Evolutionary conservation across 1,140 invertebrate genomes (phyloP).

Genomic region (Wiebesia pumilae): DNA sequence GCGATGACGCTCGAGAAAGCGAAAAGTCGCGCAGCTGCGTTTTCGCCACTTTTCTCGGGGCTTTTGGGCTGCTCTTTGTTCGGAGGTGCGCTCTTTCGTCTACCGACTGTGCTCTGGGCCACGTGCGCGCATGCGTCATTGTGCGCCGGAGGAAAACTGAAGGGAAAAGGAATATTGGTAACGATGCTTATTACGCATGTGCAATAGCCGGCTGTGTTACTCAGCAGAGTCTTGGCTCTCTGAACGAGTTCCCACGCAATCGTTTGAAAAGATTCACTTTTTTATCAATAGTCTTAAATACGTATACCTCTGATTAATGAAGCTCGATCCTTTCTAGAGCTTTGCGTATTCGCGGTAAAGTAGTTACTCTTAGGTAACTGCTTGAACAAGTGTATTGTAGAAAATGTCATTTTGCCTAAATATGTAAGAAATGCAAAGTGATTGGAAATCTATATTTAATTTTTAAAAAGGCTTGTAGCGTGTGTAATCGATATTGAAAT

Average conservation of each 20-base stretch:
- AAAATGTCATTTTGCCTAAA: too few relatives aligned
- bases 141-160: background rate
- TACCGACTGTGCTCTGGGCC: background rate
- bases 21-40: slow-evolving; percentile 23
- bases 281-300: background rate
- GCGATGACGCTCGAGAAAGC: slow-evolving; percentile 16
- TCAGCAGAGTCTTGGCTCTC: background rate
- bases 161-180: background rate
- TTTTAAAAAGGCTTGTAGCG: too few relatives aligned
- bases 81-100: background rate
- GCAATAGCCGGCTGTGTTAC: slow-evolving; percentile 2
- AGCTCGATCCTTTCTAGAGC: background rate
- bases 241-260: background rate
- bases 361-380: background rate
- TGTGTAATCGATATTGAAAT: too few relatives aligned
- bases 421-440: too few relatives aligned
- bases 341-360: background rate
- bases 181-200: slow-evolving; percentile 39
- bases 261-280: background rate
- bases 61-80: slow-evolving; percentile 2
- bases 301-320: background rate
- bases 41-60: background rate
- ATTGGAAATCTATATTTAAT: too few relatives aligned
- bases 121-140: slow-evolving; percentile 4
- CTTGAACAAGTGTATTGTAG: background rate